Evolutionary conservation across 2,888 invertebrate genomes (phyloP), one percentile per base, ranked within the genome.

Genomic region (Microctonus brassicae): DNA sequence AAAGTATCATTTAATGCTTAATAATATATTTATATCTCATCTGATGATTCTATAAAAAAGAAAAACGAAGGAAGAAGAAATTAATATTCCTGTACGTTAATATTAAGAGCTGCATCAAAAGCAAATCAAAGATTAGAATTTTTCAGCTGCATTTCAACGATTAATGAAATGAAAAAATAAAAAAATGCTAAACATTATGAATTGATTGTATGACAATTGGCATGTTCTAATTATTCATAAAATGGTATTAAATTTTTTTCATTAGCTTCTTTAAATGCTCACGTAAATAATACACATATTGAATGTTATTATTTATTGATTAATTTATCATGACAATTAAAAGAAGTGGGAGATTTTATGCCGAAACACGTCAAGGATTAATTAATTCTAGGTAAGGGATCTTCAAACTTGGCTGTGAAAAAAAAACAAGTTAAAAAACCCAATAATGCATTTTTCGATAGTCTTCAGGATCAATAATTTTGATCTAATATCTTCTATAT

Each of bases 371-470:
- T 17, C 26, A 2, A 3, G 1, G n/a, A 55, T 20, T 61, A 60
- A 61, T 68, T 61, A 68, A 68, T 52, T 68, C 68, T 68, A 68
- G 61, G 36, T 68, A 68, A 68, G 68, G 53, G 52, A 61, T 68
- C 52, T 68, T 68, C 68, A 68, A 68, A 68, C 68, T 53, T 68
- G 68, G 68, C 68, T 68, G 68, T 68, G 68, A 68, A 53, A 57
- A 66, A 57, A 66, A 34, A 57, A 57, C 22, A 39, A 66, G 42
- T 47, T 53, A 20, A 61, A 47, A 68, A 68, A 61, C 52, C 68
- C 61, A 61, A 29, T 61, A 61, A 47, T 68, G 53, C 68, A 61
- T 68, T 61, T 61, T 60, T 68, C 34, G 33, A n/a, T 68, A 68
- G 68, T 24, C 33, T 47, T 47, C 53, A 33, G 61, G 53, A 68